These are phyloP conservation scores for Pholis gunnellus DNA, from an alignment of 2,113 vertebrate genomes.

Conservation along the genomic window DNA sequence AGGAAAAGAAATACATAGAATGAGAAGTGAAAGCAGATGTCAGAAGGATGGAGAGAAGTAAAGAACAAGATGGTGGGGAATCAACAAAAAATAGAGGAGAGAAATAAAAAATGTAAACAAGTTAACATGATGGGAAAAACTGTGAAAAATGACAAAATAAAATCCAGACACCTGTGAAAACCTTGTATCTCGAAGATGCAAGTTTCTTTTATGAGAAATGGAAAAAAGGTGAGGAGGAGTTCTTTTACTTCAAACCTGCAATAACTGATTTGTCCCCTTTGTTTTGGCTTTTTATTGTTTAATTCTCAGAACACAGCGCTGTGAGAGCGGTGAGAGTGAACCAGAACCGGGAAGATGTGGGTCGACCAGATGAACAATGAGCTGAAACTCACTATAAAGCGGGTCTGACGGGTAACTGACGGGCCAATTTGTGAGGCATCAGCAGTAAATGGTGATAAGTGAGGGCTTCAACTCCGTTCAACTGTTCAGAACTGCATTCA, in stretches of 20 bases:
- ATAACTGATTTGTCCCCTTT: background rate
- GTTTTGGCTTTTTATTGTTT: background rate
- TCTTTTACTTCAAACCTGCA: background rate
- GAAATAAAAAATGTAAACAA: slow-evolving; percentile 4
- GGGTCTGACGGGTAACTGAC: background rate
- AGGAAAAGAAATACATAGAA: background rate
- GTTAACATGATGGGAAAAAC: slow-evolving; percentile 14
- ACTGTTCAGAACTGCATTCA: background rate
- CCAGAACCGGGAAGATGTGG: no score
- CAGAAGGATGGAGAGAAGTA: background rate
- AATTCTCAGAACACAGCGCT: background rate
- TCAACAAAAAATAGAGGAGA: background rate
- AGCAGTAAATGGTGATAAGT: background rate
- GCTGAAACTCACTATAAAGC: no score
- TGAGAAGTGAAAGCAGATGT: background rate
- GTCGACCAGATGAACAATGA: no score
- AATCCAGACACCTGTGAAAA: background rate
- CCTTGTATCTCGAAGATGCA: slow-evolving; percentile 4
- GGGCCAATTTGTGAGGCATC: background rate
- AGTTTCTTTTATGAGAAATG: background rate
- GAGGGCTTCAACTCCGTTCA: background rate
- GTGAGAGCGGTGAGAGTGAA: no score
- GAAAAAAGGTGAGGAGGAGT: background rate
- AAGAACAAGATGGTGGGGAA: background rate
- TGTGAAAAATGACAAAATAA: background rate